Conservation (phyloP, 2,888 invertebrate species). For the Drosophila aldrichi region DNA sequence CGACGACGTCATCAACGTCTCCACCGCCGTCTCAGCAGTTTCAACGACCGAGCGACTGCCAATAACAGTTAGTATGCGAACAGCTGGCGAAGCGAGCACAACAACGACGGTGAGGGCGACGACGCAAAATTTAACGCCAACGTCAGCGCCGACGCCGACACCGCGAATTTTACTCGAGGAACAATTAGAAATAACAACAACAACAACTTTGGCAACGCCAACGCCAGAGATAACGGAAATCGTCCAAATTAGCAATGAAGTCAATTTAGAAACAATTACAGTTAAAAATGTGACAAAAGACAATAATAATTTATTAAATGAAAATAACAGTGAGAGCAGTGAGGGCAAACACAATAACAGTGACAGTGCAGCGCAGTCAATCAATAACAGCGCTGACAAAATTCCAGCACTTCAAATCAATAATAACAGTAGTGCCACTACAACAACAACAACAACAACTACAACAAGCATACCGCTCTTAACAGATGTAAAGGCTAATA, state of each 20-base stretch:
- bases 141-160: slow-evolving; percentile 27
- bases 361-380: slow-evolving; percentile 28
- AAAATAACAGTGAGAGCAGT: slow-evolving; percentile 43
- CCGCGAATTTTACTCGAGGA: slow-evolving; percentile 40
- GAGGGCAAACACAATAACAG: slow-evolving; percentile 29
- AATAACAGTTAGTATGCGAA: slow-evolving; percentile 76
- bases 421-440: slow-evolving; percentile 35
- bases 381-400: slow-evolving; percentile 33
- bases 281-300: slow-evolving; percentile 47
- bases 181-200: slow-evolving; percentile 40
- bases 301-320: slow-evolving; percentile 44
- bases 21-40: slow-evolving; percentile 21
- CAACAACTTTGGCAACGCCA: slow-evolving; percentile 49
- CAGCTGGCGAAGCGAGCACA: slow-evolving; percentile 70
- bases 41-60: slow-evolving; percentile 39
- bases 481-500: slow-evolving; percentile 55
- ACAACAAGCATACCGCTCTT: slow-evolving; percentile 17
- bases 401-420: slow-evolving; percentile 28
- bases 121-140: slow-evolving; percentile 17
- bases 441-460: slow-evolving; percentile 34
- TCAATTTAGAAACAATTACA: slow-evolving; percentile 67
- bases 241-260: slow-evolving; percentile 80
- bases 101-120: slow-evolving; percentile 25
- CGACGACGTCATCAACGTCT: slow-evolving; percentile 46
- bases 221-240: slow-evolving; percentile 69